A percentile compares a stretch with the other conserved stretches of the same genome.
Conservation (phyloP, 2,113 vertebrate genomes). For the Pangasianodon hypophthalmus region DNA sequence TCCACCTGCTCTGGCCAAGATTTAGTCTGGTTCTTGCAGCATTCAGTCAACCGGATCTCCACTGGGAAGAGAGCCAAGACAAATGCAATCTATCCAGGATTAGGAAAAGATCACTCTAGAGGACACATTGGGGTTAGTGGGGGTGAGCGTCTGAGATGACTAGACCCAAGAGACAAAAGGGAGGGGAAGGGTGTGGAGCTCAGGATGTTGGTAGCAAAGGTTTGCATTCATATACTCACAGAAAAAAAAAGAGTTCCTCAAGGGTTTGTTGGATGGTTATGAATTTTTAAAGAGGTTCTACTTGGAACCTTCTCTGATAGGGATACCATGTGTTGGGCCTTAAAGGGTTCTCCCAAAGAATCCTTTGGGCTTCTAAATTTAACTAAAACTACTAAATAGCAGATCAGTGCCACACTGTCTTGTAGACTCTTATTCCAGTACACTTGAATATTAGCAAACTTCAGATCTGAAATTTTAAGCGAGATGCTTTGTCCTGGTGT, state of each 20-base stretch:
- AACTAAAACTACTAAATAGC: neutral
- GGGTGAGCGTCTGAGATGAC: slow-evolving; percentile 35
- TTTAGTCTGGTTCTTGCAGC: slow-evolving; percentile 30
- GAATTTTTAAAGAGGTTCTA: neutral
- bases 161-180: slow-evolving; percentile 26
- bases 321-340: neutral
- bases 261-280: neutral
- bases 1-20: slow-evolving; percentile 34
- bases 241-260: neutral
- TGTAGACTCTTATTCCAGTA: neutral
- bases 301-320: neutral
- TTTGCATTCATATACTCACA: slow-evolving; percentile 17
- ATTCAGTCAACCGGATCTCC: slow-evolving; percentile 40
- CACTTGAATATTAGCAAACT: neutral
- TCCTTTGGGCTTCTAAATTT: neutral
- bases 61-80: slow-evolving; percentile 36
- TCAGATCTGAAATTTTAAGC: slow-evolving; percentile 2
- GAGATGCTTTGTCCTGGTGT: slow-evolving; percentile 62
- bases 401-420: neutral
- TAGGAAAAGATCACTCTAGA: slow-evolving; percentile 47
- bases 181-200: slow-evolving; percentile 36
- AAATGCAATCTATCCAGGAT: slow-evolving; percentile 47
- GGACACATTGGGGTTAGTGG: slow-evolving; percentile 26
- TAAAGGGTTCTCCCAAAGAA: neutral
- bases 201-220: slow-evolving; percentile 46